Percentiles rank a stretch among this genome's conserved stretches.
Conservation (phyloP, 2,888 invertebrate species). For the Rugalucina vietnamica region DNA sequence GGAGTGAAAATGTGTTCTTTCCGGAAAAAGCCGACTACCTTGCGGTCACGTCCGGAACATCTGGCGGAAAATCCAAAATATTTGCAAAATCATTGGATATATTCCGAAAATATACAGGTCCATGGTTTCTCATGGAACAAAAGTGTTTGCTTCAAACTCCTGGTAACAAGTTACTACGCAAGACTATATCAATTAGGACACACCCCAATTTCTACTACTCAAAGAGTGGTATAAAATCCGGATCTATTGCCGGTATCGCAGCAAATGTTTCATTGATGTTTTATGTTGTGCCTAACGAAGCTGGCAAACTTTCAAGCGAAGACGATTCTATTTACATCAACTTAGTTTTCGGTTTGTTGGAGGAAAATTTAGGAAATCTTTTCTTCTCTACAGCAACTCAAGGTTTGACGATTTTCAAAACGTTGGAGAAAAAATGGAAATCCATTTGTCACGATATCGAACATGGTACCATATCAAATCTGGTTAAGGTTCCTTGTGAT, state of each 20-base stretch:
- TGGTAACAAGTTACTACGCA: constrained; percentile 45
- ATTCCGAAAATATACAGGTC: constrained; percentile 25
- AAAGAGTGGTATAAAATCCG: constrained; percentile 45
- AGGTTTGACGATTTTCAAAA: constrained; percentile 52
- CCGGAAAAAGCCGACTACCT: constrained; percentile 57
- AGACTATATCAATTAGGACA: constrained; percentile 37
- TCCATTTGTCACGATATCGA: constrained; percentile 58
- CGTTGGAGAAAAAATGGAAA: constrained; percentile 52
- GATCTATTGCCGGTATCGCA: constrained; percentile 52
- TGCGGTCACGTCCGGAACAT: constrained; percentile 60
- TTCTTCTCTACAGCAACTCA: constrained; percentile 47
- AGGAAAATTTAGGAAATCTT: constrained; percentile 48
- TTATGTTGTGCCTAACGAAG: constrained; percentile 35
- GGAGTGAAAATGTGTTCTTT: constrained; percentile 55
- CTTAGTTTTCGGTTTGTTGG: constrained; percentile 54
- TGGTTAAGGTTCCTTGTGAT: constrained; percentile 20
- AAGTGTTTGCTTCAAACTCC: constrained; percentile 39
- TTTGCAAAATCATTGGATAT: constrained; percentile 51
- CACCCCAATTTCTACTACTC: constrained; percentile 24
- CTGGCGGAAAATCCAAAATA: constrained; percentile 51
- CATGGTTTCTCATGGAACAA: constrained; percentile 41
- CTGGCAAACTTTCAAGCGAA: constrained; percentile 20
- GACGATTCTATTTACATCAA: constrained; percentile 51
- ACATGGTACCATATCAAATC: constrained; percentile 35
- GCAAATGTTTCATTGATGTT: constrained; percentile 35